These are phyloP conservation scores for Epinephelus lanceolatus DNA, from an alignment of 2,113 vertebrate genomes.

Conservation along the genomic window DNA sequence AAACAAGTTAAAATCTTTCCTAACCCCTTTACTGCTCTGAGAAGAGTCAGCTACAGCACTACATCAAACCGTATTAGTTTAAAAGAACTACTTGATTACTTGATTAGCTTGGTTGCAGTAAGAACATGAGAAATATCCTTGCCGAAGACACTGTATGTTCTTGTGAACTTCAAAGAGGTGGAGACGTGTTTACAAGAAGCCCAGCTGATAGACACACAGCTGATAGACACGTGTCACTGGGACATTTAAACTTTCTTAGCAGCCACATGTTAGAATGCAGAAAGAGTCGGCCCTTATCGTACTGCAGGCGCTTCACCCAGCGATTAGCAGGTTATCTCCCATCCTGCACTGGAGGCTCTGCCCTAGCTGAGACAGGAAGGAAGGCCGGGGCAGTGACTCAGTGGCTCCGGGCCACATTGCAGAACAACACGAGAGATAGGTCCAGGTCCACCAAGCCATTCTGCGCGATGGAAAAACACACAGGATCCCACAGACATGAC, in stretches of 20 bases:
- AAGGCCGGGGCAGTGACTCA: constrained; percentile 70
- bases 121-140: too few relatives aligned
- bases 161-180: constrained; percentile 12
- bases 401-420: constrained; percentile 63
- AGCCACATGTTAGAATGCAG: constrained; percentile 32
- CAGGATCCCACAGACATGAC: constrained; percentile 75
- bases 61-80: not conserved
- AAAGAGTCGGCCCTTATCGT: constrained; percentile 74
- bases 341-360: constrained; percentile 78
- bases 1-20: not conserved
- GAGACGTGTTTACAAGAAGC: constrained; percentile 21
- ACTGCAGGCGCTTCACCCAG: constrained; percentile 44
- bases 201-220: constrained; percentile 61
- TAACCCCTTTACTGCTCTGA: not conserved
- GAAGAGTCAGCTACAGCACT: not conserved
- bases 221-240: constrained; percentile 59
- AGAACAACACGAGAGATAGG: constrained; percentile 61
- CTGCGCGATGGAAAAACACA: constrained; percentile 69
- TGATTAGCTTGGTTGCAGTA: not conserved
- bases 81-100: not conserved
- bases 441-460: constrained; percentile 40
- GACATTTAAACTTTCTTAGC: constrained; percentile 78
- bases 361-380: constrained; percentile 81
- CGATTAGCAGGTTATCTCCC: constrained; percentile 84
- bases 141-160: not conserved